Evolutionary conservation across 2,888 invertebrate species (phyloP).

Genomic region (Himalopsyche anomala): DNA sequence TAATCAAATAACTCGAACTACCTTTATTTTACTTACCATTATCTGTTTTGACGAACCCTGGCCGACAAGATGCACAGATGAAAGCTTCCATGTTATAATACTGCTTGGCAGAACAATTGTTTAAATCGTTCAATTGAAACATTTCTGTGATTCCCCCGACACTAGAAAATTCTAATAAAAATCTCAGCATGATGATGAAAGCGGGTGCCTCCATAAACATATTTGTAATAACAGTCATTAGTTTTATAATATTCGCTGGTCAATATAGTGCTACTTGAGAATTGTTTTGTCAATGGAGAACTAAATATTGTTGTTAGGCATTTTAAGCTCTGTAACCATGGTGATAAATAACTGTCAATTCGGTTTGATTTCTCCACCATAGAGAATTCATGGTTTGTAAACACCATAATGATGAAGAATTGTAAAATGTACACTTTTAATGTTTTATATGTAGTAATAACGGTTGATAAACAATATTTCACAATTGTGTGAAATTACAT

Average conservation of each 20-base stretch:
- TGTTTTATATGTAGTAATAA: no score
- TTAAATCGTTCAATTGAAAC: slow-evolving; percentile 60
- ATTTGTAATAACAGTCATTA: not conserved
- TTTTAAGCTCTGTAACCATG: slow-evolving; percentile 41
- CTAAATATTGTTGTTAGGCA: slow-evolving; percentile 6
- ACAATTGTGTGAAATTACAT: no score
- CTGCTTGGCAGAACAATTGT: slow-evolving; percentile 72
- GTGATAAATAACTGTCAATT: slow-evolving; percentile 23
- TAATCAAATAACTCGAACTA: no score
- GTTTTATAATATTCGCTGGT: not conserved
- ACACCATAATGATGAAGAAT: no score
- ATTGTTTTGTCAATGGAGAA: not conserved
- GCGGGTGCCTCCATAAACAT: not conserved
- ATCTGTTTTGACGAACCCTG: slow-evolving; percentile 53
- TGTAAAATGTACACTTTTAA: no score
- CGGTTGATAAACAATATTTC: no score
- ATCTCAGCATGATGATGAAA: not conserved
- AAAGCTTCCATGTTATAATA: slow-evolving; percentile 75
- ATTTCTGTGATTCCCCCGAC: not conserved
- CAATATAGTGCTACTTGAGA: not conserved
- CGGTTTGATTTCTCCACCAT: not conserved
- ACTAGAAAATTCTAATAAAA: not conserved
- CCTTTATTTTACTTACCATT: slow-evolving; percentile 54
- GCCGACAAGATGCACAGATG: slow-evolving; percentile 72
- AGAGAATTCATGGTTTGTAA: not conserved